These are phyloP conservation scores for Girardia tigrina DNA, from an alignment of 2,888 invertebrate species.

Conservation along the genomic window DNA sequence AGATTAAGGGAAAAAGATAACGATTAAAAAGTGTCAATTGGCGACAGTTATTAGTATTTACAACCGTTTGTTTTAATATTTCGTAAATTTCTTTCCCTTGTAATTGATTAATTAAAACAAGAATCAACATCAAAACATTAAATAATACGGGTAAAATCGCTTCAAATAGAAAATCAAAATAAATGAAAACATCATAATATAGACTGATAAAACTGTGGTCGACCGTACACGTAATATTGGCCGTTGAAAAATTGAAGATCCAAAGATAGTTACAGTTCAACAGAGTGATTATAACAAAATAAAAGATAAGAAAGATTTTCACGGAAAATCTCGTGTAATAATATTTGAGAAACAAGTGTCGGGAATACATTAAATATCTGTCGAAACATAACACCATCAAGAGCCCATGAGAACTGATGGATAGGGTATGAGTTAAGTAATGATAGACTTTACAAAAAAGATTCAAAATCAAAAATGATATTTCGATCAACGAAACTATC, in stretches of 20 bases:
- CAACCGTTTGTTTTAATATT: background rate
- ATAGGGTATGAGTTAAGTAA: background rate
- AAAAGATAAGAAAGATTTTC: background rate
- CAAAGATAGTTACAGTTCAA: background rate
- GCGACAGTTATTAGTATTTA: background rate
- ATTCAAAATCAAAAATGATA: background rate
- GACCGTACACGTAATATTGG: background rate
- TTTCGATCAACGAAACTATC: background rate
- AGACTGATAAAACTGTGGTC: background rate
- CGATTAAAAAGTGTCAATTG: background rate
- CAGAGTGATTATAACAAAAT: background rate
- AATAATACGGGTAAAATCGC: background rate
- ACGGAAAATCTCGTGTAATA: background rate
- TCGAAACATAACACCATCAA: conserved; percentile 8
- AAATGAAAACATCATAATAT: background rate
- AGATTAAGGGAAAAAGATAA: background rate
- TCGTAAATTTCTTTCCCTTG: background rate
- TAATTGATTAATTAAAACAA: background rate
- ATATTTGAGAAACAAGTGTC: background rate
- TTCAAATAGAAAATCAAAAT: background rate
- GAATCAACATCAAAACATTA: background rate
- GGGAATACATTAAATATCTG: background rate
- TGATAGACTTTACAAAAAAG: background rate
- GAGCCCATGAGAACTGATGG: background rate
- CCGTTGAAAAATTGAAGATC: background rate